phyloP scores from a whole-genome alignment of 2,888 invertebrate species.

The Melieria picta region DNA sequence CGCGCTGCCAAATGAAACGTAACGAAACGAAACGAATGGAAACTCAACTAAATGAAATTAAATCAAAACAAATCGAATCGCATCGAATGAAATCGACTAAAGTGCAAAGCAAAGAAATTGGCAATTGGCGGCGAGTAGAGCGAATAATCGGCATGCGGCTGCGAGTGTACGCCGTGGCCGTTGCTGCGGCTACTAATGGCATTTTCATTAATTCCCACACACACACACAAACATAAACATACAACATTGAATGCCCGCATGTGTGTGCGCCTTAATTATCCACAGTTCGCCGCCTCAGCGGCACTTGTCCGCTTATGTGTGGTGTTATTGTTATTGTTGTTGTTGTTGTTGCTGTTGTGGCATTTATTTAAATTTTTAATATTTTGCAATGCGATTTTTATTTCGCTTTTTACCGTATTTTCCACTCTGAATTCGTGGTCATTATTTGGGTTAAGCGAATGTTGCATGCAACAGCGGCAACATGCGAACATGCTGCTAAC shows the following conservation, averaged over 20 bases:
- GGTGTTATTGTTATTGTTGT: neutral
- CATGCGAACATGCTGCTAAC: conserved; percentile 8
- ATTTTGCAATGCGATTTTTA: conserved; percentile 1
- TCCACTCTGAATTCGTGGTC: neutral
- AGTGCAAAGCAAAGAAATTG: neutral
- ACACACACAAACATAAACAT: neutral
- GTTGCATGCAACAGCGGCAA: conserved; percentile 9
- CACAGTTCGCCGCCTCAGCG: neutral
- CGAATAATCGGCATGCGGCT: conserved; percentile 1
- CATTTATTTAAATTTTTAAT: conserved; percentile 20
- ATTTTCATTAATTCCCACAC: neutral
- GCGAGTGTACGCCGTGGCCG: neutral
- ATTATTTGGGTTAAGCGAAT: conserved; percentile 2
- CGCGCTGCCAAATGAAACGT: conserved; percentile 39
- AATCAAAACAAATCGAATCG: neutral
- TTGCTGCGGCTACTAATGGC: conserved; percentile 8
- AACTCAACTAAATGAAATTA: neutral
- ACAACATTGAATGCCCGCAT: neutral
- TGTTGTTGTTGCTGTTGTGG: neutral
- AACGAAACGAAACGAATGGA: neutral
- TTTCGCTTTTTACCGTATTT: conserved; percentile 6
- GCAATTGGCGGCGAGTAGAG: conserved; percentile 10
- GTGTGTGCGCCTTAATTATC: conserved; percentile 24
- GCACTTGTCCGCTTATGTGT: neutral
- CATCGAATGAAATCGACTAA: neutral